Evolutionary conservation across 2,113 vertebrate genomes (phyloP).

Genomic region (Chaetorhynchus papuensis): DNA sequence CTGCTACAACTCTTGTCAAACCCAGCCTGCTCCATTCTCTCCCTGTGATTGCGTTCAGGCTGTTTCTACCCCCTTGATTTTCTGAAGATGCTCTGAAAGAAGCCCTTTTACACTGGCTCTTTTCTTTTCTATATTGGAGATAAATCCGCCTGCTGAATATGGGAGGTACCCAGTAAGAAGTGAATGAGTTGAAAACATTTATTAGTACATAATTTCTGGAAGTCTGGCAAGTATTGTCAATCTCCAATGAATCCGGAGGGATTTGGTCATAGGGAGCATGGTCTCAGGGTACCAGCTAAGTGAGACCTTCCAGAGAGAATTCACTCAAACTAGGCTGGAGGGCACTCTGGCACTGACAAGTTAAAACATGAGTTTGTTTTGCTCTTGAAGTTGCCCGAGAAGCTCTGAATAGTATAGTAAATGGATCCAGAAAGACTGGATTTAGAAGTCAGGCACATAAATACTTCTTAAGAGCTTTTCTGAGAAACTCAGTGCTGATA

Average conservation of each 20-base stretch:
- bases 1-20: not conserved
- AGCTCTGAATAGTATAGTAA: not conserved
- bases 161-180: not conserved
- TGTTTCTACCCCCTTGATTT: accelerated
- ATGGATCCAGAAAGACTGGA: not conserved
- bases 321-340: not conserved
- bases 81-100: not conserved
- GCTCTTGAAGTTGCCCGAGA: not conserved
- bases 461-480: constrained; percentile 14
- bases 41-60: not conserved
- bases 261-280: not conserved
- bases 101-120: not conserved
- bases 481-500: not conserved
- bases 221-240: accelerated
- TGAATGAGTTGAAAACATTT: not conserved
- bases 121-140: not conserved
- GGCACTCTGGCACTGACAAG: not conserved
- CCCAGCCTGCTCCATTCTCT: not conserved
- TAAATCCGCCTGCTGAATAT: not conserved
- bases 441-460: constrained; percentile 1
- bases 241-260: accelerated
- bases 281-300: not conserved
- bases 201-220: not conserved
- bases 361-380: not conserved
- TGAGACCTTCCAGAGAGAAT: not conserved